Base-by-base conservation (phyloP, 1,140 invertebrate species). In the Zaprionus gabonicus region DNA sequence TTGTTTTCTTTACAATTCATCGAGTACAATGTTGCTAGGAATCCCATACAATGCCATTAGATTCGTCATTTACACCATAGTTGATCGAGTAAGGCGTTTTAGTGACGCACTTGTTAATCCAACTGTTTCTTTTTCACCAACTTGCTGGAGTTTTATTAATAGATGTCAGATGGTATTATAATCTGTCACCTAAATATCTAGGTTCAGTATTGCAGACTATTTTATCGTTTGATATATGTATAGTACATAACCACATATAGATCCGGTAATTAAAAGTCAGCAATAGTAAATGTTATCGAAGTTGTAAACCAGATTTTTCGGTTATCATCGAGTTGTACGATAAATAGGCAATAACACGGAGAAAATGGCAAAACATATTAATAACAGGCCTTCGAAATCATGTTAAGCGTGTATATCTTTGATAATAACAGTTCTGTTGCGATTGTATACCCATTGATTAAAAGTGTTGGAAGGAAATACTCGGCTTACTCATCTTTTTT, bases 251-350 rank as follows among this genome's bases (percentile, higher is more conserved):
- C 28, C 38, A n/a, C 15, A 41, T 3, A 34, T 34, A 15, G 20
- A 51, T 13, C n/a, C 31, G 31, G 46, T 25, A 51, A 51, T 51
- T 51, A 51, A 23, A 49, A 51, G 10, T 25, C 20, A 1, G 13
- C 7, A 9, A 51, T 17, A 46, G 1, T 46, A 17, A 46, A 17
- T 25, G 28, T 25, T 53, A 28, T 38, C 13, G 1, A 9, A 23
- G 34, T 65, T 66, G 23, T 46, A 23, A 38, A 51, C 20, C 9
- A 34, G 15, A 65, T 38, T 65, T 17, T 12, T 49, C 46, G 13
- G 3, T 57, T 68, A 68, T 68, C 71, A 31, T 0, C 44, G 13
- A 57, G 51, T 25, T 71, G 49, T 56, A 27, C 7, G 60, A 71
- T 38, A 66, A 27, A 28, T 34, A 28, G 62, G 53, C 10, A 28